phyloP scores from a whole-genome alignment of 2,888 invertebrate species.

The Iphiclides podalirius region DNA sequence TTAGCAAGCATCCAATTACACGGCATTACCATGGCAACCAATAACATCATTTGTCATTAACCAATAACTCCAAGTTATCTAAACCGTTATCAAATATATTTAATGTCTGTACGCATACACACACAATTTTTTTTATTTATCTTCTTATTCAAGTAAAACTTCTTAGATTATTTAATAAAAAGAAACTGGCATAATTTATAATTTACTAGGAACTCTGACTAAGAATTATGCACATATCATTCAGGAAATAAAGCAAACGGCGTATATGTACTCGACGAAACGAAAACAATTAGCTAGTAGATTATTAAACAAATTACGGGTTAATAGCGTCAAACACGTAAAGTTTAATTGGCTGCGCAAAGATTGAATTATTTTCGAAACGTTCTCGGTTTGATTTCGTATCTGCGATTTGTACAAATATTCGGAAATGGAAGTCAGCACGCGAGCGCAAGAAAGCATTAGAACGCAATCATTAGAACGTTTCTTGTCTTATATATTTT shows the following conservation, averaged over 20 bases:
- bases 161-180: neutral
- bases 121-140: too few relatives aligned
- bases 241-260: slow-evolving; percentile 15
- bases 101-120: too few relatives aligned
- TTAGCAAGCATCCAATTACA: too few relatives aligned
- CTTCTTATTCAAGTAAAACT: too few relatives aligned
- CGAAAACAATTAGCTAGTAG: slow-evolving; percentile 12
- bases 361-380: slow-evolving; percentile 15
- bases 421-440: slow-evolving; percentile 12
- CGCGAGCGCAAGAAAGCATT: neutral
- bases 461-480: neutral
- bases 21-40: too few relatives aligned
- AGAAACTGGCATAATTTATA: neutral
- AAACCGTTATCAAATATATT: too few relatives aligned
- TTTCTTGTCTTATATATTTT: neutral
- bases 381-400: slow-evolving; percentile 9
- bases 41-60: too few relatives aligned
- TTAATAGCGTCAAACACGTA: slow-evolving; percentile 16
- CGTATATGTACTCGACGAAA: neutral
- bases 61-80: too few relatives aligned
- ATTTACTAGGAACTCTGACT: slow-evolving; percentile 11
- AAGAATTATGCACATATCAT: slow-evolving; percentile 12
- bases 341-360: slow-evolving; percentile 16
- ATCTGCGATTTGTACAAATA: slow-evolving; percentile 15
- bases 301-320: slow-evolving; percentile 18